Percentiles rank a stretch among this genome's conserved stretches.
phyloP scores from a whole-genome alignment of 2,888 invertebrate species.

The Xylota segnis region DNA sequence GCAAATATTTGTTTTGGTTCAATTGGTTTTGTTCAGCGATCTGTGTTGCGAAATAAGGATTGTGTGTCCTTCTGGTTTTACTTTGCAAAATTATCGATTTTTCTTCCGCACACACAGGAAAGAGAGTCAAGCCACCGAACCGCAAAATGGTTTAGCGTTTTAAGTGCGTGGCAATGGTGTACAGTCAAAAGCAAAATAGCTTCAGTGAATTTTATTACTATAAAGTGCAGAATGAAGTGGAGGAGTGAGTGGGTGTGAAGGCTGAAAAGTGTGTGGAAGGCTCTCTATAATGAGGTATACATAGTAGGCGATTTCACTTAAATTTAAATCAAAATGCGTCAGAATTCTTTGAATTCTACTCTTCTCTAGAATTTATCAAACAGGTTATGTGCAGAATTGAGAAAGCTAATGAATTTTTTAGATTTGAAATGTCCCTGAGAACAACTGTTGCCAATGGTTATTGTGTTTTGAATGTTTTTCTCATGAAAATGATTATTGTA shows the following conservation, averaged over 20 bases:
- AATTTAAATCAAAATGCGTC: slow-evolving; percentile 6
- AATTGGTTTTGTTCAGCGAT: slow-evolving; percentile 4
- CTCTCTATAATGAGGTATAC: background rate
- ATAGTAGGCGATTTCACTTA: background rate
- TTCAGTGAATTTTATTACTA: slow-evolving; percentile 34
- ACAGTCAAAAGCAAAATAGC: slow-evolving; percentile 34
- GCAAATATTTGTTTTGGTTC: slow-evolving; percentile 31
- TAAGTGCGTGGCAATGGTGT: slow-evolving; percentile 50
- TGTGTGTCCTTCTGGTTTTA: slow-evolving; percentile 7
- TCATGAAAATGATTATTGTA: slow-evolving; percentile 14
- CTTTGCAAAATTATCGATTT: slow-evolving; percentile 35
- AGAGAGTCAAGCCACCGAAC: slow-evolving; percentile 34
- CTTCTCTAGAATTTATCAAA: background rate
- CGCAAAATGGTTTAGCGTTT: slow-evolving; percentile 54
- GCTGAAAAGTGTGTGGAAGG: slow-evolving; percentile 15
- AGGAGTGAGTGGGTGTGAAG: background rate
- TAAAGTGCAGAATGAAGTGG: background rate
- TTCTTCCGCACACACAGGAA: background rate
- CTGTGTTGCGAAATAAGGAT: background rate
- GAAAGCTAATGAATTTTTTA: background rate
- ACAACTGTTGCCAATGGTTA: slow-evolving; percentile 16
- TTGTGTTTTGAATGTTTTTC: slow-evolving; percentile 15
- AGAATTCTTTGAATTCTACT: background rate
- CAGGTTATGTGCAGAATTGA: no score
- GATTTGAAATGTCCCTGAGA: slow-evolving; percentile 5